Evolutionary conservation across 23 tunicate species (phyloP).

Genomic region (Diplosoma virens): DNA sequence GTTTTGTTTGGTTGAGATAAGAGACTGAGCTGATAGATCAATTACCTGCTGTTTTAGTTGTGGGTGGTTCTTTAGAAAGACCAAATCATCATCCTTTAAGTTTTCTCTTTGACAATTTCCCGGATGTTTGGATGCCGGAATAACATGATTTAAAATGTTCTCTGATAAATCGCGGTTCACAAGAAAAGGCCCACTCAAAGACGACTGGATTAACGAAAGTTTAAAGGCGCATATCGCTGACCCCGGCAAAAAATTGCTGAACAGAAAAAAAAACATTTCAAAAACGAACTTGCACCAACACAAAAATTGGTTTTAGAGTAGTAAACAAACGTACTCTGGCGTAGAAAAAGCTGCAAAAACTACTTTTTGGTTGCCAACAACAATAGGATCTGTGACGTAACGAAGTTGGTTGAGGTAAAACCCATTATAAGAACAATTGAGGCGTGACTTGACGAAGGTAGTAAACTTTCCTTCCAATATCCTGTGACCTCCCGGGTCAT

Average conservation of each 20-base stretch:
- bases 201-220: constrained; percentile 27
- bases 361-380: constrained; percentile 25
- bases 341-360: constrained; percentile 72
- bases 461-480: constrained; percentile 65
- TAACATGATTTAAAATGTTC: background rate
- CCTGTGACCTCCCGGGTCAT: constrained; percentile 71
- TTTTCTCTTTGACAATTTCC: constrained; percentile 48
- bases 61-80: constrained; percentile 67
- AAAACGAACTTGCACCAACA: too few species aligned
- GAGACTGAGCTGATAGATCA: too few species aligned
- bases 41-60: constrained; percentile 60
- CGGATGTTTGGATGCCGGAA: constrained; percentile 57
- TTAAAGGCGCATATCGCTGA: constrained; percentile 74
- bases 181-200: constrained; percentile 45
- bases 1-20: too few species aligned
- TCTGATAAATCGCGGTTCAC: background rate
- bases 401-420: constrained; percentile 76
- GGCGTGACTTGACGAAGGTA: constrained; percentile 66
- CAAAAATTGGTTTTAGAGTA: background rate
- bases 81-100: constrained; percentile 49
- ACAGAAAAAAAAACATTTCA: background rate
- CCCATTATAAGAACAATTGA: constrained; percentile 81
- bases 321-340: constrained; percentile 59
- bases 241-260: constrained; percentile 71
- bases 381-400: constrained; percentile 54